Base-by-base conservation (phyloP, 53 echinoderm and acorn worm species). In the Temnopleurus reevesii region DNA sequence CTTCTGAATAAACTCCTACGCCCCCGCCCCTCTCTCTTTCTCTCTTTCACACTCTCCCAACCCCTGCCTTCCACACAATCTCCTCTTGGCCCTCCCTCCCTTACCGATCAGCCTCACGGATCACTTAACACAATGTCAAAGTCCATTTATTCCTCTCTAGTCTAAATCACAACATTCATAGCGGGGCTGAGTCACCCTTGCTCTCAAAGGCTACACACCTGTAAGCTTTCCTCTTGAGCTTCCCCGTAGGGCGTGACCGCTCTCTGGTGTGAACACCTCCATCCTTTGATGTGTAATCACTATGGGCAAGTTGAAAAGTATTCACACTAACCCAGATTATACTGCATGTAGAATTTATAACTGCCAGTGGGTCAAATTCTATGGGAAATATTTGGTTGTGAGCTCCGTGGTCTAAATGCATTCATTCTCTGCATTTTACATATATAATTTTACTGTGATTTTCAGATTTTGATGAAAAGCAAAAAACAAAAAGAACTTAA, bases 101-200 rank as follows among this genome's bases (percentile, higher is more conserved):
- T 63, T 13, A 63, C 63, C 63, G 34, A 63, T 63, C 63, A 29
- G 8, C 33, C 61, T 61, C 33, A 61, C 29, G 61, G 61, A 28
- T 61, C 61, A 61, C 33, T 15, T 63, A 63, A 33, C 30, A 5
- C 33, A 2, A 13, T 63, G 63, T 63, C 63, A 63, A 33, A 63
- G 63, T 63, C 63, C 63, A 63, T 63, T 63, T 63, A 63, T 63
- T 29, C 10, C 63, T 63, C 34, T 63, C 33, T 63, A 33, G 63
- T 63, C 63, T 63, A 33, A 63, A 33, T 63, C 31, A 63, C 33
- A 31, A 63, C 34, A 63, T 63, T 31, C 33, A 30, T 31, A 63
- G 29, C 63, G 13, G 17, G 33, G 29, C 63, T 63, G 63, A 63
- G 63, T 63, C 63, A 63, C 63, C 33, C n/a, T 3, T 29, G 63